Conservation (phyloP, 2,113 vertebrate genomes). For the Gavialis gangeticus region DNA sequence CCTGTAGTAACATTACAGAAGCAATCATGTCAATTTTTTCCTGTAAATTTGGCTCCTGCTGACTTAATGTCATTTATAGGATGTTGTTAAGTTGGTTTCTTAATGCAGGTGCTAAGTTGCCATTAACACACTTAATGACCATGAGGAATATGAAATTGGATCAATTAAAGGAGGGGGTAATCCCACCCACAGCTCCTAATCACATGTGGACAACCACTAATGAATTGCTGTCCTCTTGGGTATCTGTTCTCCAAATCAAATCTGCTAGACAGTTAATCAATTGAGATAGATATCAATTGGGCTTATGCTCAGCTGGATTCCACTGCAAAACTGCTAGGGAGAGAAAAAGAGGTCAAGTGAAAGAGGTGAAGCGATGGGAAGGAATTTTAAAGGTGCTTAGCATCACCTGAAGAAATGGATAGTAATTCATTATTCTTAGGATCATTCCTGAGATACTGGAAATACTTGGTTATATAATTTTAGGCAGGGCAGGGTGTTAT, state of each 20-base stretch:
- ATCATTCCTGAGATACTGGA: not conserved
- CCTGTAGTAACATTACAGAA: conserved; percentile 52
- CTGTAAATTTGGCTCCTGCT: conserved; percentile 63
- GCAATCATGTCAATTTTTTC: conserved; percentile 43
- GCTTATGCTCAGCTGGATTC: conserved; percentile 28
- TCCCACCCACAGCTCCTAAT: conserved; percentile 62
- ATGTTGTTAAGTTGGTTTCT: conserved; percentile 59
- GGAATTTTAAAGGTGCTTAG: not conserved
- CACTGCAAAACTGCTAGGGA: not conserved
- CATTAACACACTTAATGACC: conserved; percentile 67
- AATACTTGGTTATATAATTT: not conserved
- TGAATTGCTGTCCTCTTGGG: conserved; percentile 64
- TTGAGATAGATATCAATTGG: conserved; percentile 65
- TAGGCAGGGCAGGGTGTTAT: not conserved
- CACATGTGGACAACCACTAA: conserved; percentile 65
- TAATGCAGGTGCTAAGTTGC: conserved; percentile 51
- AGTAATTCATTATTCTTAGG: not conserved
- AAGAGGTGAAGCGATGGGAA: not conserved
- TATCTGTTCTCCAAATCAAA: conserved; percentile 60
- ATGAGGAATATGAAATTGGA: conserved; percentile 64
- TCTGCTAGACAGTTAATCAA: conserved; percentile 70
- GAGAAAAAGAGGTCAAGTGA: not conserved
- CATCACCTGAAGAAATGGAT: not conserved
- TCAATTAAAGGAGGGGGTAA: conserved; percentile 65
- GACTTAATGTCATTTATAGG: conserved; percentile 57